Percentiles rank a stretch among this genome's conserved stretches.
Conservation (phyloP, 1,140 invertebrate genomes). For the Drosophila eugracilis region DNA sequence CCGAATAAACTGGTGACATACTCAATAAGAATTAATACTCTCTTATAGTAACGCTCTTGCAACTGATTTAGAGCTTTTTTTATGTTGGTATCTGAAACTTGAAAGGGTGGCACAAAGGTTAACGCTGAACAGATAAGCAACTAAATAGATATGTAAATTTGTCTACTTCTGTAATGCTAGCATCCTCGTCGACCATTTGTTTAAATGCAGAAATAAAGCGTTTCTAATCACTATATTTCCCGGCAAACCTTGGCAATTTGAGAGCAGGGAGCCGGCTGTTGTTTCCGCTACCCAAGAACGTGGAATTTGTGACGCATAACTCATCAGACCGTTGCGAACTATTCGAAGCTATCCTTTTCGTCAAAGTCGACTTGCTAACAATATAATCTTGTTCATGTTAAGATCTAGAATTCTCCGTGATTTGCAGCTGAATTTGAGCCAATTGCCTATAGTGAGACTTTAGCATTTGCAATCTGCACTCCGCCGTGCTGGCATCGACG, state of each 20-base stretch:
- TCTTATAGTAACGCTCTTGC: constrained; percentile 3
- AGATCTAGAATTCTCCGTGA: not conserved
- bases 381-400: not conserved
- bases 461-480: too few species aligned
- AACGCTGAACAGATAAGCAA: not conserved
- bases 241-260: not conserved
- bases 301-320: too few species aligned
- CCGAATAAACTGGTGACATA: too few species aligned
- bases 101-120: not conserved
- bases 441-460: too few species aligned
- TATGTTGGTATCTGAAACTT: constrained; percentile 4
- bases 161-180: too few species aligned
- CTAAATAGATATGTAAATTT: not conserved
- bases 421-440: too few species aligned
- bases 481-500: too few species aligned
- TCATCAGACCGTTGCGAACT: too few species aligned
- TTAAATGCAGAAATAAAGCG: too few species aligned
- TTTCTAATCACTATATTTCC: constrained; percentile 1
- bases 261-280: not conserved
- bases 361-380: not conserved
- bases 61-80: not conserved
- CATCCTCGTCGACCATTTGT: too few species aligned
- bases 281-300: not conserved
- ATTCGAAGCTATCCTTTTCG: not conserved
- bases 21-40: too few species aligned